Base-by-base conservation (phyloP, 2,797 vertebrate species). In the Mustela erminea region DNA sequence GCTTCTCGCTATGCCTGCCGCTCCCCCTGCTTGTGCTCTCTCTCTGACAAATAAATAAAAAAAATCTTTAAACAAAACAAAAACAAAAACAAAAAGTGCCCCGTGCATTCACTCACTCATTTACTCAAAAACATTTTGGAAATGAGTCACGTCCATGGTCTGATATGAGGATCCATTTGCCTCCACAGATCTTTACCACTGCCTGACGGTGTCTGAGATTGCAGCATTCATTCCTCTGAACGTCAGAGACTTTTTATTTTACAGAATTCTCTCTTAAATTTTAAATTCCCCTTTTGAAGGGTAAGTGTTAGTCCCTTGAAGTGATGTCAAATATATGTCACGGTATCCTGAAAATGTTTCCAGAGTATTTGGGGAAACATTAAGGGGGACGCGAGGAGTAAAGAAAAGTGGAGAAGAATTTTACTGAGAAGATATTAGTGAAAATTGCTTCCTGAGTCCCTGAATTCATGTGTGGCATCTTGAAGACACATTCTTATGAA, bases 231-330 rank as follows among this genome's bases (percentile, higher is more conserved):
- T n/a, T 74, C 15, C 20, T 84, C 32, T 74, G 35, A 43, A 64
- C 17, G 23, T 68, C 86, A 10, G 54, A 66, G 20, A 82, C 2
- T n/a, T 82, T 92, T 72, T 60, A 66, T 43, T 80, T 88, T 70
- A 80, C 21, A 84, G 38, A 43, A 78, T 46, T 96, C 20, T 83
- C 38, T 95, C 56, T 82, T 82, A 72, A 72, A 87, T 13, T 66
- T 56, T 46, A 41, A 95, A 74, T 0, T 12, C 68, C 29, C 2
- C 32, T 60, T 90, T 90, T 46, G 62, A 77, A 77, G 46, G 41
- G 49, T 49, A 78, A 46, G 90, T 60, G 49, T 43, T 74, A 94
- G 74, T 90, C 25, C 90, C 25, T 95, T 43, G 5, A 84, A 81
- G 7, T 6, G 41, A 38, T 80, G 35, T 58, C 78, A 90, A 60